These are phyloP conservation scores for Tinea semifulvella DNA, from an alignment of 2,888 invertebrate species.

Conservation along the genomic window DNA sequence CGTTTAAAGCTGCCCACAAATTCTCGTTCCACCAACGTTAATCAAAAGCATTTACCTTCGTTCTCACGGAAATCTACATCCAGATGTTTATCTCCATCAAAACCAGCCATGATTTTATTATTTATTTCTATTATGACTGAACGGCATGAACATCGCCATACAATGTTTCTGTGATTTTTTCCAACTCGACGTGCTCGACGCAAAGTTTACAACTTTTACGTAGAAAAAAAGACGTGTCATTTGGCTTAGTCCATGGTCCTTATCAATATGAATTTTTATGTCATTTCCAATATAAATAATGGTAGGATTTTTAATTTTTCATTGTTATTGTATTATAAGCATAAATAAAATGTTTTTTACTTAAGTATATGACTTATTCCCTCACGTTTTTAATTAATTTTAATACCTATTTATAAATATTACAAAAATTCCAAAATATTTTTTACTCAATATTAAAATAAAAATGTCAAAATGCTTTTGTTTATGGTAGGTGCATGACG, in stretches of 20 bases:
- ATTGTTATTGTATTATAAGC: too few relatives aligned
- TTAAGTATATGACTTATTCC: too few relatives aligned
- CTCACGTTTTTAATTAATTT: too few relatives aligned
- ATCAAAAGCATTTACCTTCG: slow-evolving; percentile 43
- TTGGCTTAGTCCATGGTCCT: slow-evolving; percentile 25
- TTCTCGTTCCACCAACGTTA: not conserved
- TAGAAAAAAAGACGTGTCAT: slow-evolving; percentile 45
- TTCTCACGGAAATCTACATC: slow-evolving; percentile 58
- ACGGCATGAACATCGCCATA: slow-evolving; percentile 56
- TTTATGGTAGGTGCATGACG: not conserved
- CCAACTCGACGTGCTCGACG: slow-evolving; percentile 47
- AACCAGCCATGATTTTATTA: slow-evolving; percentile 62
- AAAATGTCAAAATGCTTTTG: not conserved
- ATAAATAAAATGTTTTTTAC: too few relatives aligned
- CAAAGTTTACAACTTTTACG: slow-evolving; percentile 38
- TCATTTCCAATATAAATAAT: too few relatives aligned
- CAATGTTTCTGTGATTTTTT: slow-evolving; percentile 35
- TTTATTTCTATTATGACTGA: slow-evolving; percentile 57
- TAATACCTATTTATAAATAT: too few relatives aligned
- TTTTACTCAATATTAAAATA: too few relatives aligned
- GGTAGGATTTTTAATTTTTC: too few relatives aligned
- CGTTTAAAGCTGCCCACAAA: slow-evolving; percentile 19
- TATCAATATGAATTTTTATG: too few relatives aligned
- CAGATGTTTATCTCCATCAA: slow-evolving; percentile 59
- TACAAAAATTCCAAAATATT: too few relatives aligned